Evolutionary conservation across 2,888 invertebrate genomes (phyloP), one percentile per base, ranked within the genome.

Genomic region (Cylloceria caligata): DNA sequence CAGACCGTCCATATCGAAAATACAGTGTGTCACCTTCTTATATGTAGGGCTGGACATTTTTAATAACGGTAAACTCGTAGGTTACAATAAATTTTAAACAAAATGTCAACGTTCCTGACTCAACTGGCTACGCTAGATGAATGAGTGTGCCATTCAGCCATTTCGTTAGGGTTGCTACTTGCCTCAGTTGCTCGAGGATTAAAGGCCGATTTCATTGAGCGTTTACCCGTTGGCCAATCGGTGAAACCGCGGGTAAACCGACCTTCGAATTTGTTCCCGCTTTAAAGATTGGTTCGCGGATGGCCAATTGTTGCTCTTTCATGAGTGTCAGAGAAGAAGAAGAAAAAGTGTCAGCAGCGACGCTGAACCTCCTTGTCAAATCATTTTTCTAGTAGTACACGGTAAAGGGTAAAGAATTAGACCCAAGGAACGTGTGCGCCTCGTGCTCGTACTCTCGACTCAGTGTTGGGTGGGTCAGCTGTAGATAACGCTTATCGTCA

Each of bases 1-100:
- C 16, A 92, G 83, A 69, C 92, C 92, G 74, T 92, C 92, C 92
- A 92, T 92, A 81, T 92, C 92, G 79, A 92, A 92, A 81, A 92
- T 90, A 76, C 90, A 90, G 80, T 92, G 92, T 4, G 92, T 92
- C 52, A 92, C 90, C 62, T 86, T 86, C 79, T 90, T 89, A 42
- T 87, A 90, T 3, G 82, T 64, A 21, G 75, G 39, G 19, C 74
- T 52, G 5, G 71, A 81, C 84, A 86, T 67, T 65, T 81, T 55
- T 67, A 77, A 24, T 55, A 71, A 55, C 57, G 73, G 65, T 64
- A 36, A 69, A 72, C 75, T 82, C 72, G 3, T 19, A 83, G 71
- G 81, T 81, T 81, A 81, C 30, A 45, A 57, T 47, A 16, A 45
- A 67, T 75, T 71, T 75, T 3, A 74, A 82, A 60, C 42, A 68